These are phyloP conservation scores for Calameuta filiformis DNA, from an alignment of 2,888 invertebrate genomes.

Conservation along the genomic window DNA sequence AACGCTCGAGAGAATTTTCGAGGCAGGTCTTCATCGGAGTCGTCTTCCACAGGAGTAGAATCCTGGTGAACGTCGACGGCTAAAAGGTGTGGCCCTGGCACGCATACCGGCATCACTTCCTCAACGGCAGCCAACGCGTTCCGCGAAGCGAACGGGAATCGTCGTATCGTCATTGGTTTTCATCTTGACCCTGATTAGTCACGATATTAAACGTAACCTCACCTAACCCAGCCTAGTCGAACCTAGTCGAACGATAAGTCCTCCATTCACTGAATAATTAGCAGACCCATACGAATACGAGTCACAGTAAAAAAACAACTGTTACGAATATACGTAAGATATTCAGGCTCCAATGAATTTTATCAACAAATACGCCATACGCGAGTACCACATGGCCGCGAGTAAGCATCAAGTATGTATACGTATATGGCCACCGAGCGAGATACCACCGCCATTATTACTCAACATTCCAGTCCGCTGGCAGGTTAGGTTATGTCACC, in stretches of 20 bases:
- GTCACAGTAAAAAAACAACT: not conserved
- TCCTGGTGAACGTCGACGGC: not conserved
- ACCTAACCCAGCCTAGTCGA: not conserved
- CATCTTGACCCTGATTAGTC: not conserved
- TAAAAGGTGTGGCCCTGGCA: not conserved
- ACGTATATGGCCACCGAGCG: not conserved
- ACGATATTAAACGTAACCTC: not conserved
- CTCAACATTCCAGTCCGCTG: not conserved
- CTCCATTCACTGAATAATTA: not conserved
- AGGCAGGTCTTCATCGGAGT: not conserved
- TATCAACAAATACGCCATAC: not conserved
- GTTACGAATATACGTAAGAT: not conserved
- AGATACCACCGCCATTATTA: not conserved
- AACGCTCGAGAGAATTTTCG: not conserved
- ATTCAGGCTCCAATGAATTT: not conserved
- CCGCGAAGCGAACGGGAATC: not conserved
- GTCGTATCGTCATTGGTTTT: not conserved
- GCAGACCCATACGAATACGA: not conserved
- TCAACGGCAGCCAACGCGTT: not conserved
- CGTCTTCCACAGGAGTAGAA: not conserved
- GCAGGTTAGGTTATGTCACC: not conserved
- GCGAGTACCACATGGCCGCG: not conserved
- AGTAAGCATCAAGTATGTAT: not conserved
- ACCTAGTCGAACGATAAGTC: not conserved
- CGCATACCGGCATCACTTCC: not conserved